These are phyloP conservation scores for Agraylea sexmaculata DNA, from an alignment of 1,140 invertebrate species.

Conservation along the genomic window DNA sequence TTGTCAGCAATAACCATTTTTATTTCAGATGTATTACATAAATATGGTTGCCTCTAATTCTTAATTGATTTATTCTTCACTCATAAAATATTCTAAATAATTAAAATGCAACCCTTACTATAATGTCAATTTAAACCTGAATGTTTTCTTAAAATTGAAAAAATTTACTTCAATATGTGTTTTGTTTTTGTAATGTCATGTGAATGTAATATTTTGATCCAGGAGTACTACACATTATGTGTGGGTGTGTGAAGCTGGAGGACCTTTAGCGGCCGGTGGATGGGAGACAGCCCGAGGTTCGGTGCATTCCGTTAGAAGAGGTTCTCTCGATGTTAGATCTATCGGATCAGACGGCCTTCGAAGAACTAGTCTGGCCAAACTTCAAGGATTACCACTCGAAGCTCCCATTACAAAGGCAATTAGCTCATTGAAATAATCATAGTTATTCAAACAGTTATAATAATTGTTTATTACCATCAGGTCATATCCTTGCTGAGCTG, in stretches of 20 bases:
- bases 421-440: constrained; percentile 9
- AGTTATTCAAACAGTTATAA: too few relatives aligned
- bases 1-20: too few relatives aligned
- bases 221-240: constrained; percentile 65
- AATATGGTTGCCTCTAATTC: too few relatives aligned
- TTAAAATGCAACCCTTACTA: too few relatives aligned
- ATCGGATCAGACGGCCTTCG: constrained; percentile 66
- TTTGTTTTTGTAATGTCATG: too few relatives aligned
- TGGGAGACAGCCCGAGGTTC: constrained; percentile 46
- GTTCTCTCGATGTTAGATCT: constrained; percentile 67
- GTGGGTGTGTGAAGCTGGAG: constrained; percentile 48
- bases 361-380: constrained; percentile 76
- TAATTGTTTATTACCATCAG: constrained; percentile 37
- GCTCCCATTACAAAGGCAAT: constrained; percentile 86
- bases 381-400: constrained; percentile 76
- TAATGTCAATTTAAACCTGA: too few relatives aligned
- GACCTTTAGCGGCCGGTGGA: constrained; percentile 31
- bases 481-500: constrained; percentile 67
- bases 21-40: too few relatives aligned
- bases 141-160: too few relatives aligned
- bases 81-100: too few relatives aligned
- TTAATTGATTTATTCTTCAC: too few relatives aligned
- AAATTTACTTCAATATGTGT: too few relatives aligned
- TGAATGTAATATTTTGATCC: constrained; percentile 23
- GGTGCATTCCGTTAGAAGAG: constrained; percentile 61